Evolutionary conservation across 2,888 invertebrate genomes (phyloP).

Genomic region (Schizaphis graminum): DNA sequence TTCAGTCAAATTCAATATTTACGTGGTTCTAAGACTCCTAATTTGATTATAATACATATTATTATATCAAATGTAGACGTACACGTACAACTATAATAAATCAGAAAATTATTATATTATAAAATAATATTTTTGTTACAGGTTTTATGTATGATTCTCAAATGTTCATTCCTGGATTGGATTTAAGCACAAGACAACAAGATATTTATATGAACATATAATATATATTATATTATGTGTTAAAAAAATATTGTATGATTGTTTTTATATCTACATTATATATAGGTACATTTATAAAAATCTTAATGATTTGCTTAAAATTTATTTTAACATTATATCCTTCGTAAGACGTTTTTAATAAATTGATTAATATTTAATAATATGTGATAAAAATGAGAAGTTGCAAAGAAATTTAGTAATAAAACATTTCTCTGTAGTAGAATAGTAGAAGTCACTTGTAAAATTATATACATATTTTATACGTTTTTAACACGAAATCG

Average conservation of each 20-base stretch:
- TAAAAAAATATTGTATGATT: neutral
- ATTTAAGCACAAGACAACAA: neutral
- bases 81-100: neutral
- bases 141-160: neutral
- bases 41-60: neutral
- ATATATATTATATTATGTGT: neutral
- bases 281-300: neutral
- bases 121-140: neutral
- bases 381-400: neutral
- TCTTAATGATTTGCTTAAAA: neutral
- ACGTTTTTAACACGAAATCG: neutral
- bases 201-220: neutral
- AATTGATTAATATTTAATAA: neutral
- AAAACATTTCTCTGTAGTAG: neutral
- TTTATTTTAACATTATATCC: neutral
- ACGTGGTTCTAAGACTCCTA: neutral
- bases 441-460: too few species aligned
- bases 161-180: neutral
- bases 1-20: neutral
- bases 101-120: neutral
- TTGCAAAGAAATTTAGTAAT: neutral
- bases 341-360: neutral
- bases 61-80: neutral
- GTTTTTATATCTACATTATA: neutral
- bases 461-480: neutral